These are phyloP conservation scores for Sebastes taczanowskii DNA, from an alignment of 2,797 vertebrate genomes.

Conservation along the genomic window DNA sequence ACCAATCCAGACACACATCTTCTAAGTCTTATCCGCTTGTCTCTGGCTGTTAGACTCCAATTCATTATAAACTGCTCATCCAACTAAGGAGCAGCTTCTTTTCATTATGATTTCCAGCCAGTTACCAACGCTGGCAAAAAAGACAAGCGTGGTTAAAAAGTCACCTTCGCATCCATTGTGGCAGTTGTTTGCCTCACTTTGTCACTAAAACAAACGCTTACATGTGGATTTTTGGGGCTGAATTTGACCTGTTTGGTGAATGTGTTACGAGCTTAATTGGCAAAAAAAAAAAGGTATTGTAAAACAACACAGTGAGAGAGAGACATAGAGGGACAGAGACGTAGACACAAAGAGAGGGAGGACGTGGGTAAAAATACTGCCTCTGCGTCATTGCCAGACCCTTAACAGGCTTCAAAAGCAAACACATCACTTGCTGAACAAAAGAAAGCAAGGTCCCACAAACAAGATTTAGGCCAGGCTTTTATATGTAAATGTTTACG, in stretches of 20 bases:
- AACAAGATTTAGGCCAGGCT: slow-evolving; percentile 25
- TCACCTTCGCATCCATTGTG: slow-evolving; percentile 48
- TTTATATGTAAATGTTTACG: slow-evolving; percentile 37
- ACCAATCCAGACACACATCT: slow-evolving; percentile 2
- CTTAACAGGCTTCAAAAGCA: slow-evolving; percentile 27
- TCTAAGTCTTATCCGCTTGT: neutral
- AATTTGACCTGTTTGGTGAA: neutral
- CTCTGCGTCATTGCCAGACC: neutral
- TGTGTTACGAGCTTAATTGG: slow-evolving; percentile 1
- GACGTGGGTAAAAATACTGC: neutral
- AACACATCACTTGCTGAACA: slow-evolving; percentile 9
- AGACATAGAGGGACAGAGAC: neutral
- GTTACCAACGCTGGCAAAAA: slow-evolving; percentile 33
- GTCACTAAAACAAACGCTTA: neutral
- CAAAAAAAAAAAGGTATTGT: neutral
- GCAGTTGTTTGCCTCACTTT: slow-evolving; percentile 6
- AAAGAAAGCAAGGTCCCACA: slow-evolving; percentile 3
- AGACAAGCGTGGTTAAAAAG: slow-evolving; percentile 49
- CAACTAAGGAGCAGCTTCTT: slow-evolving; percentile 30
- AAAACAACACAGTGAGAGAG: neutral
- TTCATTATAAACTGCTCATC: slow-evolving; percentile 30
- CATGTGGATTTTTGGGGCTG: neutral
- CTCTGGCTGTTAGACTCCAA: slow-evolving; percentile 2
- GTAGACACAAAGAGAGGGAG: neutral
- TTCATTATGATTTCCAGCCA: slow-evolving; percentile 54